Conservation (phyloP, 2,888 invertebrate genomes). For the Malthinus seriepunctatus region DNA sequence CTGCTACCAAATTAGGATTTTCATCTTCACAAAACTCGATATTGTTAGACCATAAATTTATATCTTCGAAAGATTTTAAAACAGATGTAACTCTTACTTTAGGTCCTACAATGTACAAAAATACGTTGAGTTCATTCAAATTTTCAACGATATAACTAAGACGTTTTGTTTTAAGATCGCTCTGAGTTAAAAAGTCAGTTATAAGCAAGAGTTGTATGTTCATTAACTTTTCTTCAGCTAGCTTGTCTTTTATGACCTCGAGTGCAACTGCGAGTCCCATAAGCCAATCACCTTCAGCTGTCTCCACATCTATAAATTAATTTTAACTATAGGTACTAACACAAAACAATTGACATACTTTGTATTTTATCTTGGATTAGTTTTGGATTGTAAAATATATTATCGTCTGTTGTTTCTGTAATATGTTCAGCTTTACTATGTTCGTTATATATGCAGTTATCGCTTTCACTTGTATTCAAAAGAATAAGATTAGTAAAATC, state of each 20-base stretch:
- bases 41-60: slow-evolving; percentile 13
- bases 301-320: slow-evolving; percentile 12
- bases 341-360: slow-evolving; percentile 6
- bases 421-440: slow-evolving; percentile 11
- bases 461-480: slow-evolving; percentile 8
- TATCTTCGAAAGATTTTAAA: slow-evolving; percentile 11
- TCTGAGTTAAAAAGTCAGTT: slow-evolving; percentile 10
- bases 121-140: slow-evolving; percentile 8
- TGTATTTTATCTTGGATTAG: slow-evolving; percentile 5
- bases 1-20: slow-evolving; percentile 10
- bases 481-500: slow-evolving; percentile 17
- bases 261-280: slow-evolving; percentile 13
- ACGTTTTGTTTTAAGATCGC: slow-evolving; percentile 4
- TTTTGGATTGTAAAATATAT: slow-evolving; percentile 12
- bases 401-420: slow-evolving; percentile 11
- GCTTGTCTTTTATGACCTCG: slow-evolving; percentile 9
- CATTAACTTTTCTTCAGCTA: slow-evolving; percentile 4
- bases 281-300: slow-evolving; percentile 16
- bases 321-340: neutral
- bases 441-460: slow-evolving; percentile 6
- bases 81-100: slow-evolving; percentile 11
- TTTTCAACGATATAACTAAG: slow-evolving; percentile 3
- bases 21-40: slow-evolving; percentile 12
- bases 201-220: slow-evolving; percentile 18
- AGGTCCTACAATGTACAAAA: slow-evolving; percentile 25